Percentiles rank a stretch among this genome's conserved stretches.
phyloP scores from a whole-genome alignment of 2,888 invertebrate genomes.

The Xestoiulus laeticollis region DNA sequence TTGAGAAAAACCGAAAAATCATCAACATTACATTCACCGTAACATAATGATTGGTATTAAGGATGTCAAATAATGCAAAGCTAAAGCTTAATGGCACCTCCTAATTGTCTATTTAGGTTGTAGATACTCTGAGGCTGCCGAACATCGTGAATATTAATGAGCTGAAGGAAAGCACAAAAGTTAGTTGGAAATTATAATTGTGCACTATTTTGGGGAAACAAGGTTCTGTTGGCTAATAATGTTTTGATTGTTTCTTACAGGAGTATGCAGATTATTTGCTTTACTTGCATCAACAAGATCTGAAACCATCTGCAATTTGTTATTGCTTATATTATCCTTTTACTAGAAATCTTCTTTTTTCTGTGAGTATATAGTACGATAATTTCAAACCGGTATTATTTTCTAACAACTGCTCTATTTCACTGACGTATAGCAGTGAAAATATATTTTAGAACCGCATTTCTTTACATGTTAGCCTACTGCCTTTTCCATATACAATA shows the following conservation, averaged over 20 bases:
- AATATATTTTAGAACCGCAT: too few relatives aligned
- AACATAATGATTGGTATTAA: too few relatives aligned
- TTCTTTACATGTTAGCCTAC: too few relatives aligned
- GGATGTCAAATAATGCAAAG: too few relatives aligned
- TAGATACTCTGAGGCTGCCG: neutral
- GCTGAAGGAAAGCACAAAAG: neutral
- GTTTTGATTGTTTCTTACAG: neutral
- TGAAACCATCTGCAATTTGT: neutral
- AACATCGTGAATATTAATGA: neutral
- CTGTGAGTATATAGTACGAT: neutral
- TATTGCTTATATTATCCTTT: neutral
- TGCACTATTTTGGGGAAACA: too few relatives aligned
- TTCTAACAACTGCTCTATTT: too few relatives aligned
- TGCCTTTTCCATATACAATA: too few relatives aligned
- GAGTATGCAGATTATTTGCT: neutral
- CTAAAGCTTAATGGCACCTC: too few relatives aligned
- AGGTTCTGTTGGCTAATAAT: neutral
- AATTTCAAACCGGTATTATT: neutral
- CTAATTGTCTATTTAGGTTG: too few relatives aligned
- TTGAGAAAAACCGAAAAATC: too few relatives aligned
- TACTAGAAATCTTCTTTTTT: neutral
- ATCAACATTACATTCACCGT: too few relatives aligned
- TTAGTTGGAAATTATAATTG: neutral
- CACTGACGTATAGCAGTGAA: too few relatives aligned
- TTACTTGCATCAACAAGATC: neutral